Percentiles rank a stretch among this genome's conserved stretches.
Conservation (phyloP, 2,888 invertebrate species). For the Calameuta pallipes region DNA sequence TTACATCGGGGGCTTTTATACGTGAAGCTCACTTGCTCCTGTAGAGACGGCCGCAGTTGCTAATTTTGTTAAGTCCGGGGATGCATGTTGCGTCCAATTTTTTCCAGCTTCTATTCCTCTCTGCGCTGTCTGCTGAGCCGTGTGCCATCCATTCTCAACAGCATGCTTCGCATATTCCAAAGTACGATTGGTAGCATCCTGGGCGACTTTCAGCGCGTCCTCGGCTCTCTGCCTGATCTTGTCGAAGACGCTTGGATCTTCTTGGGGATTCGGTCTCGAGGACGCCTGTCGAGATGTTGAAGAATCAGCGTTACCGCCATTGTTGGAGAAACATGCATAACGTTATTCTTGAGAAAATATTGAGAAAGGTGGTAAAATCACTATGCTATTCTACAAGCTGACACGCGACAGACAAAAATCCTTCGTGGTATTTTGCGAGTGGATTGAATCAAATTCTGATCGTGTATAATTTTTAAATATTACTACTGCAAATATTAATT, state of each 20-base stretch:
- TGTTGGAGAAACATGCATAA: not conserved
- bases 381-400: not conserved
- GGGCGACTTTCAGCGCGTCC: conserved; percentile 25
- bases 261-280: not conserved
- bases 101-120: conserved; percentile 15
- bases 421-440: not conserved
- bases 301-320: not conserved
- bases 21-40: not conserved
- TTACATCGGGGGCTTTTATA: not conserved
- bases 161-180: conserved; percentile 25
- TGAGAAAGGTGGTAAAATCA: not conserved
- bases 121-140: conserved; percentile 28
- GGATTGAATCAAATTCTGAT: not conserved
- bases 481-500: not conserved
- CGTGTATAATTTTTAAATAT: not conserved
- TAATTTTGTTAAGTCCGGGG: not conserved
- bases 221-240: conserved; percentile 14
- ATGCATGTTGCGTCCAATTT: not conserved
- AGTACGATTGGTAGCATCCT: conserved; percentile 26
- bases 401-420: not conserved
- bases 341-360: not conserved
- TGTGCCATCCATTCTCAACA: conserved; percentile 25
- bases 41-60: not conserved
- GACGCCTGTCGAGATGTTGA: not conserved
- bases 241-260: conserved; percentile 3